Base-by-base conservation (phyloP, 1,140 invertebrate genomes). In the Teleopsis dalmanni region DNA sequence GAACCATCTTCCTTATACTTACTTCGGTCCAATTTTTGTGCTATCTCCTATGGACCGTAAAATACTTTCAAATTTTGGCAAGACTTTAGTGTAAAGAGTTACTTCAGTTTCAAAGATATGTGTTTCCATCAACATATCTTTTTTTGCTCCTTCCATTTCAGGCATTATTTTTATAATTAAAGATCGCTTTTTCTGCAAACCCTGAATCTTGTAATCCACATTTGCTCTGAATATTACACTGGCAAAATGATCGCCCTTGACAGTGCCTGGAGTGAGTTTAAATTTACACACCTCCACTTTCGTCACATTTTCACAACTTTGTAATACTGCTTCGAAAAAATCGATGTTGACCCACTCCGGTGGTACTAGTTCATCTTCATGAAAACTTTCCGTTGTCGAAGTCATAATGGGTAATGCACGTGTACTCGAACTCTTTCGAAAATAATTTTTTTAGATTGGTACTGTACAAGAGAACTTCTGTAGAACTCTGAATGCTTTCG, bases 241-340 rank as follows among this genome's bases (percentile, higher is more conserved):
- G 0, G 54, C 52, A 48, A 52, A 58, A 18, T 58, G 54, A 43
- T 59, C 57, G 11, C 52, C 56, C 10, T 54, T 56, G 5, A 31
- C 16, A 18, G 48, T 50, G 4, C 53, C 57, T 9, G 49, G 49
- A n/a, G n/a, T n/a, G n/a, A n/a, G n/a, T n/a, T n/a, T n/a, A n/a
- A n/a, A n/a, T n/a, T n/a, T n/a, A n/a, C n/a, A n/a, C n/a, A n/a
- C n/a, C n/a, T n/a, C n/a, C n/a, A n/a, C n/a, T n/a, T n/a, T n/a
- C n/a, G n/a, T n/a, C n/a, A n/a, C n/a, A n/a, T n/a, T n/a, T n/a
- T n/a, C n/a, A n/a, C n/a, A n/a, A n/a, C n/a, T n/a, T n/a, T n/a
- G n/a, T n/a, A n/a, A n/a, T n/a, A n/a, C n/a, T n/a, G n/a, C n/a
- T n/a, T n/a, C n/a, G n/a, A n/a, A n/a, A n/a, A 57, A 54, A 14